A percentile compares a stretch with the other conserved stretches of the same genome.
Conservation (phyloP, 2,797 vertebrate species). For the Myoxocephalus aenaeus region DNA sequence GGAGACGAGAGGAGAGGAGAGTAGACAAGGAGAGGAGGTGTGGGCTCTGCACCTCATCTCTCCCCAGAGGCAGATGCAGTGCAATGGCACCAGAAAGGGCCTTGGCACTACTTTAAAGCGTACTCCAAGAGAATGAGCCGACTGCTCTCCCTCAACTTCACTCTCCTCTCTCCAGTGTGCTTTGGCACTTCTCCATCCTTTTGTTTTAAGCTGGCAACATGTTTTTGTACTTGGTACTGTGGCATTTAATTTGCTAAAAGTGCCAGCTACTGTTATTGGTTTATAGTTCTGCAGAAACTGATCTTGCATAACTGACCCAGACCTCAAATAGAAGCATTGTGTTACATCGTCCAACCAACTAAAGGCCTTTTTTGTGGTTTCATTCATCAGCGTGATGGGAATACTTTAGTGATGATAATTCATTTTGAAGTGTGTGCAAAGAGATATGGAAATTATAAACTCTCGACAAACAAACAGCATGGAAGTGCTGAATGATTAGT, state of each 20-base stretch:
- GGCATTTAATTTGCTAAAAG: constrained; percentile 56
- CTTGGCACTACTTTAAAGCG: constrained; percentile 73
- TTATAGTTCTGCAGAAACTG: constrained; percentile 43
- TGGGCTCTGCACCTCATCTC: constrained; percentile 55
- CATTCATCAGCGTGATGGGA: constrained; percentile 1
- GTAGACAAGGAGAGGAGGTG: constrained; percentile 38
- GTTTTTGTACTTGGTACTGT: constrained; percentile 26
- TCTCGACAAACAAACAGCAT: not conserved
- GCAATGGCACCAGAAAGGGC: constrained; percentile 57
- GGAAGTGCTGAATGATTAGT: constrained; percentile 20
- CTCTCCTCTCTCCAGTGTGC: constrained; percentile 46
- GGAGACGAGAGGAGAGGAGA: constrained; percentile 16
- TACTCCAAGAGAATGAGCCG: constrained; percentile 57
- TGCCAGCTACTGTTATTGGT: constrained; percentile 50
- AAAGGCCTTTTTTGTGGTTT: constrained; percentile 17
- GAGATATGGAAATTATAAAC: constrained; percentile 20
- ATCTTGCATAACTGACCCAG: constrained; percentile 36
- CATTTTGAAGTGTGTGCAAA: constrained; percentile 13
- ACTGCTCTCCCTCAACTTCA: constrained; percentile 51
- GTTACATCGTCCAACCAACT: constrained; percentile 15
- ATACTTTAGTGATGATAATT: constrained; percentile 28
- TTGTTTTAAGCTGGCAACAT: constrained; percentile 55
- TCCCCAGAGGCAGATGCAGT: constrained; percentile 62
- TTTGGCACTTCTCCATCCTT: constrained; percentile 56
- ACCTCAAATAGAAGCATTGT: constrained; percentile 23